Evolutionary conservation across 2,888 invertebrate species (phyloP), one percentile per base, ranked within the genome.

Genomic region (Zaprionus lineosus): DNA sequence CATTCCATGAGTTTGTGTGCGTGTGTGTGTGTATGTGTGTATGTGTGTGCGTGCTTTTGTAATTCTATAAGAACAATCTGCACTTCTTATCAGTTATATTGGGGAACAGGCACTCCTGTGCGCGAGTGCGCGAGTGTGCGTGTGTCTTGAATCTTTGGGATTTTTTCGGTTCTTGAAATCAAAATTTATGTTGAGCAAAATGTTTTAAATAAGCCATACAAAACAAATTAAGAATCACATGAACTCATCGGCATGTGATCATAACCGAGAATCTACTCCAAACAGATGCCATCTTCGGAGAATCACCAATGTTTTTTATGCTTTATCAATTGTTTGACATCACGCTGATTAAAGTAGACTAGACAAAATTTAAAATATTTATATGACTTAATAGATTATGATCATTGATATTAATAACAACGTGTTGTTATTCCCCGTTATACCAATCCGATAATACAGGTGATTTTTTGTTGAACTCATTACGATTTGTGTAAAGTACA

Each of bases 21-120:
- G 9, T 14, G 7, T 31, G n/a, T 19, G 19, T 40, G 11, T 31
- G 7, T 36, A n/a, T 8, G 5, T 51, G 14, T 24, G 12, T 21
- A 6, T 19, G 7, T 43, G 4, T 29, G 14, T 43, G 7, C 28
- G 7, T 14, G 8, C 15, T 11, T 39, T 8, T 41, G 12, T 16
- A 14, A n/a, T 18, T 15, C 6, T 44, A 28, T 31, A 19, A 28
- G 26, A 67, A 31, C 29, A 55, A 61, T 68, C 47, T 29, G 19
- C 34, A 39, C 18, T 44, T 66, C 40, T 69, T 69, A 66, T 68
- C 66, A 69, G 69, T 28, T 37, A 5, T 14, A 40, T 53, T 52
- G n/a, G n/a, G n/a, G n/a, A n/a, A n/a, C n/a, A n/a, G n/a, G n/a
- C n/a, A n/a, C n/a, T n/a, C n/a, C n/a, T n/a, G n/a, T n/a, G n/a